Evolutionary conservation across 2,113 vertebrate species (phyloP).

Genomic region (Pseudopodoces humilis): DNA sequence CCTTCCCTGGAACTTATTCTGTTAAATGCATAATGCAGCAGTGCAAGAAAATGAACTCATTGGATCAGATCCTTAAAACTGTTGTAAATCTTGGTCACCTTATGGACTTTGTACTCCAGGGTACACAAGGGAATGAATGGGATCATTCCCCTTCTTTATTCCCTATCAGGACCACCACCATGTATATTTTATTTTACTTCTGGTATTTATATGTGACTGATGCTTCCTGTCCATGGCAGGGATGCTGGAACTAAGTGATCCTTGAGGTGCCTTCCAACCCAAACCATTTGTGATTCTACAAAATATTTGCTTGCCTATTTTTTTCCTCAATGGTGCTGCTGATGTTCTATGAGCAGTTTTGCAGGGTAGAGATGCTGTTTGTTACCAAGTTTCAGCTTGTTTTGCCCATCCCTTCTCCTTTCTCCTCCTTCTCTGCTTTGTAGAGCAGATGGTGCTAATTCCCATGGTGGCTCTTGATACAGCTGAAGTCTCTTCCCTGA

Average conservation of each 20-base stretch:
- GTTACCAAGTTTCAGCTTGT: neutral
- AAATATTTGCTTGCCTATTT: neutral
- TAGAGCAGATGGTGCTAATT: slow-evolving; percentile 52
- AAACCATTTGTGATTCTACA: neutral
- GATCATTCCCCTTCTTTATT: neutral
- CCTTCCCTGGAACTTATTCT: neutral
- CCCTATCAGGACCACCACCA: neutral
- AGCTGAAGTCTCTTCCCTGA: slow-evolving; percentile 38
- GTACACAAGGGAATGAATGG: neutral
- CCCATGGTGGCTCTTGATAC: neutral
- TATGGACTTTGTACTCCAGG: neutral
- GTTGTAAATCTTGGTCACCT: slow-evolving; percentile 20
- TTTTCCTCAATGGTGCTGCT: neutral
- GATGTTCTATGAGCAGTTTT: neutral
- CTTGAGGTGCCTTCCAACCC: neutral
- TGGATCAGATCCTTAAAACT: neutral
- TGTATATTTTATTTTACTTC: neutral
- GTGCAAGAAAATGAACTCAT: slow-evolving; percentile 12
- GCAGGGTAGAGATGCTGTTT: neutral
- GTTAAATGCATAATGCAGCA: slow-evolving; percentile 20
- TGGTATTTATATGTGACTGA: neutral
- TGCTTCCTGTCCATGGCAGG: neutral
- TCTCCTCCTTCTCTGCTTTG: neutral
- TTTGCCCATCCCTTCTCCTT: neutral
- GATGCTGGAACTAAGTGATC: neutral